Percentiles rank a stretch among this genome's conserved stretches.
Conservation (phyloP, 2,113 vertebrate species). For the Oceanites oceanicus region DNA sequence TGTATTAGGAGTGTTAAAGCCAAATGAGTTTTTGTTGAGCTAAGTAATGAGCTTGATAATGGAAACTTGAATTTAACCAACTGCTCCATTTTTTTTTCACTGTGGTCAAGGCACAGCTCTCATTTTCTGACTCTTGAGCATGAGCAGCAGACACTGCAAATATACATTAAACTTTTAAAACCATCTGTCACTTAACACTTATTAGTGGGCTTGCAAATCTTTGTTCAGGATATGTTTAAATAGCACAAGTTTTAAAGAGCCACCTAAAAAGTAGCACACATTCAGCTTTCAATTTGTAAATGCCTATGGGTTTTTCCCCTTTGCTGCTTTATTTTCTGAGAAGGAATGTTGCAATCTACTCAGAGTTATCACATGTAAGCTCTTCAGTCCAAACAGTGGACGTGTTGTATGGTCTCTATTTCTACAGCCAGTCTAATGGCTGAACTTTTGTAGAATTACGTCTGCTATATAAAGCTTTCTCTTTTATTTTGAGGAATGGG, state of each 20-base stretch:
- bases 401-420: neutral
- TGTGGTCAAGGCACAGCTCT: conserved; percentile 50
- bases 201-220: conserved; percentile 60
- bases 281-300: conserved; percentile 58
- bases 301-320: conserved; percentile 9
- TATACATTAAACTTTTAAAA: conserved; percentile 10
- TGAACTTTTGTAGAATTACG: neutral
- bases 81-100: conserved; percentile 33
- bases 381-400: neutral
- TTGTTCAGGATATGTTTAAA: conserved; percentile 20
- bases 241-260: conserved; percentile 58
- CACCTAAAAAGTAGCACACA: conserved; percentile 63
- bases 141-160: conserved; percentile 65
- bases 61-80: conserved; percentile 47
- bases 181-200: conserved; percentile 54
- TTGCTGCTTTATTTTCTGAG: conserved; percentile 42
- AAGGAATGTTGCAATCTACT: conserved; percentile 39
- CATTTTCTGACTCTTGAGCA: conserved; percentile 67
- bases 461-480: conserved; percentile 59
- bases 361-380: neutral
- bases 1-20: conserved; percentile 49
- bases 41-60: conserved; percentile 26
- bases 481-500: conserved; percentile 81
- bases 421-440: neutral
- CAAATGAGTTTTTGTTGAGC: conserved; percentile 31